Base-by-base conservation (phyloP, 2,888 invertebrate species). In the Aspidiotus rigidus region DNA sequence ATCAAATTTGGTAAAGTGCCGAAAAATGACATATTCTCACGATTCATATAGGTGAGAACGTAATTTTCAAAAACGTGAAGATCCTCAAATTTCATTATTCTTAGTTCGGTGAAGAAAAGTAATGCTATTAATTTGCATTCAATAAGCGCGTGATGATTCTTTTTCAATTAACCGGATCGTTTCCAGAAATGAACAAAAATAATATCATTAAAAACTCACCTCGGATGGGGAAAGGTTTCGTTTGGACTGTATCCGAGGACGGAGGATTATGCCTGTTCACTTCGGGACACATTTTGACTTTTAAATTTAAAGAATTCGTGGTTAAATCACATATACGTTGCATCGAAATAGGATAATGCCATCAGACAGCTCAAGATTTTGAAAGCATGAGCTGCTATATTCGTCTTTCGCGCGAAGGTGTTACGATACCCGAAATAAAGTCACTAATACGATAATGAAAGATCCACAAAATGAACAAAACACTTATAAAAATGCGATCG, bases 221-320 rank as follows among this genome's bases (percentile, higher is more conserved):
- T 82, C 90, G 83, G 74, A 91, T 87, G 42, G 91, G 91, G 79
- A 91, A 91, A 71, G 91, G 91, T 81, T 91, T 91, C 57, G 91
- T 91, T 83, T 89, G 88, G 64, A 91, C 88, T 60, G 91, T 91
- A 77, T 90, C 90, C 44, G 75, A 73, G 41, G 73, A 72, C 17
- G 75, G 75, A n/a, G 75, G 75, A 59, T 87, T 78, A 72, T 87
- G 81, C 76, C 85, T 80, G 77, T 84, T 83, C 9, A 84, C 85
- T 77, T 84, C 84, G 71, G 83, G 81, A 16, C 87, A 86, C 87
- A 87, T 87, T 11, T 62, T 69, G 11, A 55, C 53, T 53, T 42
- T 60, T 17, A 62, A 62, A 69, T 69, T 69, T 6, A 62, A 41
- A 61, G 69, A 69, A 61, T 69, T 69, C 62, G 13, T 61, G 39